Conservation (phyloP, 2,888 invertebrate species). For the Aporophyla lueneburgensis region DNA sequence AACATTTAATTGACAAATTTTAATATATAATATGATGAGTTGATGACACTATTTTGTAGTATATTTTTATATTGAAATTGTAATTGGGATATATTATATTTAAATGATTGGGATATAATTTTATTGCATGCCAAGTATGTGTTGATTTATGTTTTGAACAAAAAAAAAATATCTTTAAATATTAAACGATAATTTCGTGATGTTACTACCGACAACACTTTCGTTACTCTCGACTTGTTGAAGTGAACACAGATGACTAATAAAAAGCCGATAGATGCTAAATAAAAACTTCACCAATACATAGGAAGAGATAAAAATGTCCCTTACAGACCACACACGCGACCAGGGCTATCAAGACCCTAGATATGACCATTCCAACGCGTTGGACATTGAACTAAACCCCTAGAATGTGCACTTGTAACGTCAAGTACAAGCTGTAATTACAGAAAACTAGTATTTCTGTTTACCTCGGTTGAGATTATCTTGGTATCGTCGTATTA, state of each 20-base stretch:
- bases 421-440: slow-evolving; percentile 27
- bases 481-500: slow-evolving; percentile 52
- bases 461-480: slow-evolving; percentile 48
- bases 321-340: slow-evolving; percentile 45
- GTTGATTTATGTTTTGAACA: no score
- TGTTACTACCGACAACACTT: not conserved
- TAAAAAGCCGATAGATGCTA: not conserved
- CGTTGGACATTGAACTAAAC: slow-evolving; percentile 41
- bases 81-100: no score
- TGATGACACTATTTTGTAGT: no score
- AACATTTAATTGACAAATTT: no score
- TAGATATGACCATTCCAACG: slow-evolving; percentile 20
- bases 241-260: not conserved
- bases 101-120: no score
- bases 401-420: slow-evolving; percentile 33
- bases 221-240: not conserved
- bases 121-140: no score
- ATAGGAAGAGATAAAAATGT: slow-evolving; percentile 25
- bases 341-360: slow-evolving; percentile 27
- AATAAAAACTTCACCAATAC: not conserved
- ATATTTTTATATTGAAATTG: no score
- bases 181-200: not conserved
- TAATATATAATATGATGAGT: no score
- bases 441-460: slow-evolving; percentile 54
- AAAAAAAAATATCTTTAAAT: no score